Evolutionary conservation across 2,888 invertebrate genomes (phyloP), one percentile per base, ranked within the genome.

Genomic region (Agrochola lota): DNA sequence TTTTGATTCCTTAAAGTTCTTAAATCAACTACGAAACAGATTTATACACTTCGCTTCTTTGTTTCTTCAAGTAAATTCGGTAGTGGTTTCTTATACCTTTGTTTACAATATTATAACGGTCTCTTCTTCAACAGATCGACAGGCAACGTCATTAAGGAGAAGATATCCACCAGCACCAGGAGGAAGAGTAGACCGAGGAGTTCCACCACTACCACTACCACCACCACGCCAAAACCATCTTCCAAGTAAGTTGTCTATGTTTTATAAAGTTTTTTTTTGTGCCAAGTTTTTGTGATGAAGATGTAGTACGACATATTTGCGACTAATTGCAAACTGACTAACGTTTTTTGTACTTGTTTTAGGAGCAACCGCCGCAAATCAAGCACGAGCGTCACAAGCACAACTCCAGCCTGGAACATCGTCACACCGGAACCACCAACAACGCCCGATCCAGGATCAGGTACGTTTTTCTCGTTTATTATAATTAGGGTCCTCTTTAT

Each of bases 401-500:
- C 97, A 0, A 97, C 97, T 5, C 97, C 97, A 0, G 93, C 97
- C 35, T 97, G 93, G 95, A 96, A 95, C 94, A 95, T 96, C 91
- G 97, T 97, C 71, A 98, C 98, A 0, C 98, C 98, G 0, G 98
- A 98, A 88, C 98, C 98, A 7, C 99, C 99, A 0, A 98, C 99
- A 1, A 99, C 99, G 12, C 99, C 99, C 0, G 99, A 99, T 94
- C 98, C 98, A 11, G 99, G 98, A 87, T 97, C 98, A 91, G 98
- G 98, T 98, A 95, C 30, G n/a, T 57, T 57, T 57, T n/a, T n/a
- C 55, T 9, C 4, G 23, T 55, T 55, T 2, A 7, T 6, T 52
- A 52, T 20, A 20, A 20, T 20, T 26, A 26, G 9, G 11, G 3
- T 46, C 9, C 8, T 17, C 26, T 5, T 46, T 30, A 49, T 20